Conservation (phyloP, 2,888 invertebrate genomes). For the Meteorus cinctellus region DNA sequence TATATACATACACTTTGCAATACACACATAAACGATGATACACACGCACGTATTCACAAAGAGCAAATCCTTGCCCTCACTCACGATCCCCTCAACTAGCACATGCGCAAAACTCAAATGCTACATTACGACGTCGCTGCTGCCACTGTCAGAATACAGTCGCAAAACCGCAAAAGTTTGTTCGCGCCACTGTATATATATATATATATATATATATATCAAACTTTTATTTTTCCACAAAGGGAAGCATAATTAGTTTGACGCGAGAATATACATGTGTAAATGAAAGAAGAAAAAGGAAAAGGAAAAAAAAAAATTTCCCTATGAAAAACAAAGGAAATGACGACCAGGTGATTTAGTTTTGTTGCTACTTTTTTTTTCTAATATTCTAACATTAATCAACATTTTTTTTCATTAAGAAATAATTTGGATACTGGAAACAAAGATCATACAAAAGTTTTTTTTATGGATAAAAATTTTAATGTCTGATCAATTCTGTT, state of each 20-base stretch:
- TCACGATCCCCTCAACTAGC: background rate
- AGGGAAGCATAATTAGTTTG: slow-evolving; percentile 1
- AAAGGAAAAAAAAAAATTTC: background rate
- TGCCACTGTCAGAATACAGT: background rate
- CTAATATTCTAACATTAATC: too few species aligned
- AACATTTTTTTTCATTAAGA: too few species aligned
- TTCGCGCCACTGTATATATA: background rate
- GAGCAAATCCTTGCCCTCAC: slow-evolving; percentile 2
- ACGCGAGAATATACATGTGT: background rate
- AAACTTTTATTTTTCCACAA: background rate
- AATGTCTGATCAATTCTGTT: too few species aligned
- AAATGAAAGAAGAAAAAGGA: background rate
- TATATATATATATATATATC: background rate
- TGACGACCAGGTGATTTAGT: background rate
- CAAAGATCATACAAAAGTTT: too few species aligned
- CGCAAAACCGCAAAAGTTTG: background rate
- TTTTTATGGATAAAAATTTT: too few species aligned
- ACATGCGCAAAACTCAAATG: background rate
- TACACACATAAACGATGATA: background rate
- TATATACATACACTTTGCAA: background rate
- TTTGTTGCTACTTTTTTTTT: background rate
- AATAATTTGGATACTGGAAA: too few species aligned
- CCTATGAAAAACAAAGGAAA: background rate
- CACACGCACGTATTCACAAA: background rate
- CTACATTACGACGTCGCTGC: background rate